Percentiles rank a stretch among this genome's conserved stretches.
phyloP scores from a whole-genome alignment of 2,797 vertebrate genomes.

The Miichthys miiuy region DNA sequence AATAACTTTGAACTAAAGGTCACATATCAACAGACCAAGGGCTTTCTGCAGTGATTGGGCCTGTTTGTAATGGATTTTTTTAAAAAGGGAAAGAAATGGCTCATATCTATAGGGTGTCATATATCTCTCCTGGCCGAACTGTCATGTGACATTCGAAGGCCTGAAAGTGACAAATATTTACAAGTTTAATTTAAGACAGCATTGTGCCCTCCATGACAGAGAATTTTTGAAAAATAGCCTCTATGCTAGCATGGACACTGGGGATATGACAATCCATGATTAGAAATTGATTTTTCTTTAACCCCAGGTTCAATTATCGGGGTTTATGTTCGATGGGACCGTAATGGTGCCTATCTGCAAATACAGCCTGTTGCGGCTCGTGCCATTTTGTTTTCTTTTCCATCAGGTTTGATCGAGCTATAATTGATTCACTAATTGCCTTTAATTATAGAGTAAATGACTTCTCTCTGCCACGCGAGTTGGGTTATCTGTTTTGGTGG shows the following conservation, averaged over 20 bases:
- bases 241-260: slow-evolving; percentile 53
- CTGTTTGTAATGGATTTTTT: slow-evolving; percentile 52
- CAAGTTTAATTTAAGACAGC: slow-evolving; percentile 67
- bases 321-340: slow-evolving; percentile 74
- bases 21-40: slow-evolving; percentile 53
- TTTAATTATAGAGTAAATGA: slow-evolving; percentile 83
- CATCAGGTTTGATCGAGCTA: slow-evolving; percentile 78
- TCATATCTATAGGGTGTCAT: slow-evolving; percentile 49
- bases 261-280: slow-evolving; percentile 79
- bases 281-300: slow-evolving; percentile 84
- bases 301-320: slow-evolving; percentile 80
- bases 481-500: slow-evolving; percentile 71
- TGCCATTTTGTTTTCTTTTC: slow-evolving; percentile 75
- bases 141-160: slow-evolving; percentile 53
- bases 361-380: slow-evolving; percentile 50
- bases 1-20: slow-evolving; percentile 62
- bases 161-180: slow-evolving; percentile 72
- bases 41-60: slow-evolving; percentile 34
- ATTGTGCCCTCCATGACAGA: slow-evolving; percentile 18
- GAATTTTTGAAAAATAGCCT: slow-evolving; percentile 65
- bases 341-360: slow-evolving; percentile 76
- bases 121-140: slow-evolving; percentile 47
- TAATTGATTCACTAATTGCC: slow-evolving; percentile 85
- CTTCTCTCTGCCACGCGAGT: slow-evolving; percentile 62
- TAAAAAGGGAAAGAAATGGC: neutral